Percentiles rank a stretch among this genome's conserved stretches.
These are phyloP conservation scores for Danio jaintianensis DNA, from an alignment of 2,797 vertebrate genomes.

Conservation along the genomic window DNA sequence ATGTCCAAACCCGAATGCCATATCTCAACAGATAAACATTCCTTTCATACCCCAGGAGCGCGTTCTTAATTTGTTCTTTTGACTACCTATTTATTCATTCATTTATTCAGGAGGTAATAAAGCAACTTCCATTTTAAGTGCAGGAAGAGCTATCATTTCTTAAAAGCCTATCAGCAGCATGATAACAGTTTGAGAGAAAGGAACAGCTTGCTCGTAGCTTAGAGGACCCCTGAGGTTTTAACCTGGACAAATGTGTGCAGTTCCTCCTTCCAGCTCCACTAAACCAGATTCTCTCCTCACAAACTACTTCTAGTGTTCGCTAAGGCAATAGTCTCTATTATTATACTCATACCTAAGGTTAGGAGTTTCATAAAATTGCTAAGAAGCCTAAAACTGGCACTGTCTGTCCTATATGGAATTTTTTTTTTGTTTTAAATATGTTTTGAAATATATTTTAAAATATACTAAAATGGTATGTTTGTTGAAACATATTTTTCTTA, in stretches of 20 bases:
- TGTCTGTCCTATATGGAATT: neutral
- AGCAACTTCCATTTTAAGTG: conserved; percentile 48
- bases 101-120: conserved; percentile 52
- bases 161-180: conserved; percentile 42
- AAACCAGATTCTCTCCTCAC: neutral
- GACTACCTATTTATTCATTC: conserved; percentile 18
- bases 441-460: too few species aligned
- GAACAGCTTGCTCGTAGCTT: conserved; percentile 47
- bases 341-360: neutral
- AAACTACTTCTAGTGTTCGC: neutral
- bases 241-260: conserved; percentile 18
- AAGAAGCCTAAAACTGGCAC: conserved; percentile 10
- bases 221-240: conserved; percentile 50
- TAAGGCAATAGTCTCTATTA: neutral
- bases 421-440: neutral
- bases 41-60: neutral
- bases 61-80: neutral
- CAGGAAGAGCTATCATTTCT: conserved; percentile 31
- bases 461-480: too few species aligned
- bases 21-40: neutral
- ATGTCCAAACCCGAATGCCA: neutral
- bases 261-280: conserved; percentile 16
- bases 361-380: neutral
- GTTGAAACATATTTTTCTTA: too few species aligned
- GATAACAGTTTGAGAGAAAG: conserved; percentile 31